Conservation (phyloP, 2,797 vertebrate species). For the Nannoperca obscura region DNA sequence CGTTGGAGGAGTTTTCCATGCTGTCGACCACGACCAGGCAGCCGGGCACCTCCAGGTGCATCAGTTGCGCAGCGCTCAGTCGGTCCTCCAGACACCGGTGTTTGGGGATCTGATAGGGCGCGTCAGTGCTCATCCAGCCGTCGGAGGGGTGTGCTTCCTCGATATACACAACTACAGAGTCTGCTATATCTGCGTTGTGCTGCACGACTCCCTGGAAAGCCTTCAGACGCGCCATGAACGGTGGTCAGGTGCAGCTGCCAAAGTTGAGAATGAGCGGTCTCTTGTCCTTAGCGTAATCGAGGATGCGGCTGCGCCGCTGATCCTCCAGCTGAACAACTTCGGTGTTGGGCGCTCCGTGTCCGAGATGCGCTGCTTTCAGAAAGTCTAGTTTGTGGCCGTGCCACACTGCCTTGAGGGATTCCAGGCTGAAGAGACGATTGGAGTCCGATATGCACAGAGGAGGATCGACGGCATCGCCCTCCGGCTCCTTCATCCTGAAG, state of each 20-base stretch:
- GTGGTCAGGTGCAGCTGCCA: slow-evolving; percentile 99
- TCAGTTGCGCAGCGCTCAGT: slow-evolving; percentile 90
- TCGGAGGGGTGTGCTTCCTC: slow-evolving; percentile 98
- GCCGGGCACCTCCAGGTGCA: slow-evolving; percentile 90
- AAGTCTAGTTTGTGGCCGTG: slow-evolving; percentile 96
- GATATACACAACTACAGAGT: slow-evolving; percentile 96
- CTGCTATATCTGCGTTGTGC: slow-evolving; percentile 91
- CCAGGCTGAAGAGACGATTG: slow-evolving; percentile 93
- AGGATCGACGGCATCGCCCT: slow-evolving; percentile 88
- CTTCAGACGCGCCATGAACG: slow-evolving; percentile 97
- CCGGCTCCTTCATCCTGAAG: slow-evolving; percentile 77
- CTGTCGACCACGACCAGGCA: slow-evolving; percentile 93
- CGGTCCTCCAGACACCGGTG: slow-evolving; percentile 95
- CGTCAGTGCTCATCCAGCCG: slow-evolving; percentile 96
- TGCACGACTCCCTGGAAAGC: slow-evolving; percentile 92
- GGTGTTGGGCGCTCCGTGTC: slow-evolving; percentile 91
- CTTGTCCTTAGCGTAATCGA: slow-evolving; percentile 90
- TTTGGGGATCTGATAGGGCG: slow-evolving; percentile 93
- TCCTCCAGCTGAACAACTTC: slow-evolving; percentile 92
- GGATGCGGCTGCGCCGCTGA: slow-evolving; percentile 85
- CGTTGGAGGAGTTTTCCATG: slow-evolving; percentile 95
- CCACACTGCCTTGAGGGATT: slow-evolving; percentile 96
- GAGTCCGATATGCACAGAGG: slow-evolving; percentile 95
- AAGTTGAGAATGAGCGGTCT: slow-evolving; percentile 97
- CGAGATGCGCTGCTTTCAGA: slow-evolving; percentile 94